Base-by-base conservation (phyloP, 2,888 invertebrate genomes). In the Pandemis corylana region DNA sequence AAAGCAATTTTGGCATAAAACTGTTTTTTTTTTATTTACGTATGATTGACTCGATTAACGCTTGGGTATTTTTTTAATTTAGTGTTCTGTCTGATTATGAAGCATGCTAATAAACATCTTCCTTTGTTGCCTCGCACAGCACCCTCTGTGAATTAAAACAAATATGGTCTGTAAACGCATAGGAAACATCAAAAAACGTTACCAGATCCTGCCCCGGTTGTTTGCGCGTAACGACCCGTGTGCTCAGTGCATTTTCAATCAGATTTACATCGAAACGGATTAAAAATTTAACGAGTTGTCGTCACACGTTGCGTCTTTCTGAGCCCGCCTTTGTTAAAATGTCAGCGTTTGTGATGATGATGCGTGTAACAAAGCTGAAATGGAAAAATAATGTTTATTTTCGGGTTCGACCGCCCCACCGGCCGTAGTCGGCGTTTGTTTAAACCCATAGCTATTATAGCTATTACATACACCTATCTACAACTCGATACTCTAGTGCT, bases 271-370 rank as follows among this genome's bases (percentile, higher is more conserved):
- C 86, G 83, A 75, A 85, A 80, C 79, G 88, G 89, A 89, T 90
- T 90, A 88, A 89, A 89, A 87, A 87, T 90, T 89, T 89, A 91
- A 90, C 90, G 90, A 90, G 87, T 85, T 82, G 84, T 85, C 86
- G 82, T 83, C 84, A 83, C 84, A 84, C 78, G 76, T 81, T 81
- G 77, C 82, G 80, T 85, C 88, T 86, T 86, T 89, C 86, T 88
- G 81, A 79, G 66, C 76, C 78, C 76, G 80, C 80, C 84, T 86
- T 89, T 89, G 86, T 88, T 86, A 82, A 83, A 86, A 83, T 46
- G 64, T 69, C 73, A 46, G 62, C 68, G 64, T 70, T 49, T 69
- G 61, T 68, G 74, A 69, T 49, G 10, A 41, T 36, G 46, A 12
- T 46, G 28, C 6, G 20, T 15, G 67, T 72, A 78, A 78, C 82